Conservation (phyloP, 92 coral and sea anemone species). For the Phenganax marumi region DNA sequence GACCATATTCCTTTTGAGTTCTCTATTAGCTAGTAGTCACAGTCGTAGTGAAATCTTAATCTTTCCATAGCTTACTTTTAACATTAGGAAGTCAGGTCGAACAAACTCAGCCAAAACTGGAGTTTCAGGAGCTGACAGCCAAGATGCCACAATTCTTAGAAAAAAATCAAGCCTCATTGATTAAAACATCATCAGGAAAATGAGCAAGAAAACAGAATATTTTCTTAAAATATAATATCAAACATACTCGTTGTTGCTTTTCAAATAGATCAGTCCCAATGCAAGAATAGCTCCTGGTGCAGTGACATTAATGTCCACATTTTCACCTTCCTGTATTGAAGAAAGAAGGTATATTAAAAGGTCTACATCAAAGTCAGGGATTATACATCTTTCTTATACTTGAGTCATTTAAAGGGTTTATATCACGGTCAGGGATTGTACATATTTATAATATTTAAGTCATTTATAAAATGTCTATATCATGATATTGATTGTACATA, state of each 20-base stretch:
- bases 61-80: constrained; percentile 62
- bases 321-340: constrained; percentile 80
- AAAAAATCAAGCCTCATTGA: not conserved
- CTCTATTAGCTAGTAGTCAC: not conserved
- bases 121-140: constrained; percentile 98
- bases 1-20: not conserved
- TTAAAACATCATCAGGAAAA: not conserved
- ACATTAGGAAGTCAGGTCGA: constrained; percentile 85
- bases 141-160: constrained; percentile 86
- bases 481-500: too few species aligned
- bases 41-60: not conserved
- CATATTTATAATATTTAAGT: too few species aligned
- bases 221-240: too few species aligned
- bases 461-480: too few species aligned
- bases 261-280: constrained; percentile 87
- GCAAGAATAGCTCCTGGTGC: constrained; percentile 97
- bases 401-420: too few species aligned
- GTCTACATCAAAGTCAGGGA: not conserved
- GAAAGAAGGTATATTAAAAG: not conserved
- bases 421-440: too few species aligned
- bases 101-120: constrained; percentile 88
- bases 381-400: too few species aligned
- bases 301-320: constrained; percentile 89
- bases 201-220: not conserved
- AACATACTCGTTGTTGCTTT: constrained; percentile 85